Base-by-base conservation (phyloP, 1,140 invertebrate genomes). In the Drosophila parvula region DNA sequence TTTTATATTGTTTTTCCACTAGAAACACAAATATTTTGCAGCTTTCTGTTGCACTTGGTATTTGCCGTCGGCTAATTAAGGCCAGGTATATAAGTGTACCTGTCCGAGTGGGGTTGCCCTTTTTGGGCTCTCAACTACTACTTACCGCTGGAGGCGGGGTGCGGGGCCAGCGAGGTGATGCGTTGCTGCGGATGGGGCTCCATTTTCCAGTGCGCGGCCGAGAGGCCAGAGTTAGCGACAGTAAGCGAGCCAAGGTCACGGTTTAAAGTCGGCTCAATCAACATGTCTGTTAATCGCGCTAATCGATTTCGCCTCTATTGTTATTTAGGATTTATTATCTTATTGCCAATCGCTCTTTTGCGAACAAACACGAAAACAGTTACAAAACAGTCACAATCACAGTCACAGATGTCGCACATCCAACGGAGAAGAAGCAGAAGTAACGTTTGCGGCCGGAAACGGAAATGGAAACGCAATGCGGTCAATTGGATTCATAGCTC, bases 211-310 rank as follows among this genome's bases (percentile, higher is more conserved):
- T 91, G 90, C 51, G 90, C 74, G 71, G 75, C 74, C 68, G 81
- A 81, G 41, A 86, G 77, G 82, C 82, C 79, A 80, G 82, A 86
- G 91, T 82, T 81, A 75, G 90, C 79, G 79, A 85, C 79, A 81
- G 90, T 79, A 63, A 91, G 82, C 79, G 86, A 81, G 80, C 90
- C 90, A 91, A 91, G 91, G 65, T 91, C 90, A 81, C 90, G 90
- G 81, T 91, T 91, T 69, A 91, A 89, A 69, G 86, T 81, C 90
- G 90, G 81, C 89, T 91, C 90, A 75, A 91, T 91, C 90, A 91
- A 91, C 90, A 91, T 91, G 88, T 81, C 90, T 68, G 65, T 48
- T 55, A 79, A 78, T 71, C 81, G 59, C 50, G 73, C 65, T 67
- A 48, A 65, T 65, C 64, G 58, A 38, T 60, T 73, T 53, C 27